These are phyloP conservation scores for Ginglymostoma cirratum DNA, from an alignment of 2,113 vertebrate species.

Conservation along the genomic window DNA sequence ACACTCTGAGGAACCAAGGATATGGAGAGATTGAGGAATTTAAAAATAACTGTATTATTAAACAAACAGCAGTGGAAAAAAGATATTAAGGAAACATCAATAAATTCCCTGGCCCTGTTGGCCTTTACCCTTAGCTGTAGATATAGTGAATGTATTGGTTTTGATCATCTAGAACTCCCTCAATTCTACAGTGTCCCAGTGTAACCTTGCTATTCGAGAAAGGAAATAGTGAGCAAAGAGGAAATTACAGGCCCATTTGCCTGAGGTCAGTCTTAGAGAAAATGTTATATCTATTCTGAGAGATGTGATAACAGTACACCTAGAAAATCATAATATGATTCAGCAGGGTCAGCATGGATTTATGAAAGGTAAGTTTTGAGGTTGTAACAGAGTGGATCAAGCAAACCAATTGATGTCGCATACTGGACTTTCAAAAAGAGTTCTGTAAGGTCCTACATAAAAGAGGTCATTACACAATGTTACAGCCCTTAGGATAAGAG, in stretches of 20 bases:
- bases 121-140: not conserved
- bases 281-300: not conserved
- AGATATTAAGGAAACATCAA: not conserved
- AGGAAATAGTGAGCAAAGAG: not conserved
- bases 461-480: not conserved
- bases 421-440: not conserved
- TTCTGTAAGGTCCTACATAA: not conserved
- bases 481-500: not conserved
- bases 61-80: not conserved
- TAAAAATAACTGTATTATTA: not conserved
- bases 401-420: not conserved
- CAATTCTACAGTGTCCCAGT: not conserved
- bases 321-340: not conserved
- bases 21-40: not conserved
- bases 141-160: not conserved
- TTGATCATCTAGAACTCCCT: not conserved
- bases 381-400: not conserved
- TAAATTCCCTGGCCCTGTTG: not conserved
- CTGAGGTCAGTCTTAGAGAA: not conserved
- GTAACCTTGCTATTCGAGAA: not conserved
- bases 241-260: no score
- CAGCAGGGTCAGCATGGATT: not conserved
- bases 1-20: not conserved
- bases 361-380: not conserved
- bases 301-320: not conserved